Percentiles rank a stretch among this genome's conserved stretches.
Conservation (phyloP, 2,113 vertebrate species). For the Ivindomyrus marchei region DNA sequence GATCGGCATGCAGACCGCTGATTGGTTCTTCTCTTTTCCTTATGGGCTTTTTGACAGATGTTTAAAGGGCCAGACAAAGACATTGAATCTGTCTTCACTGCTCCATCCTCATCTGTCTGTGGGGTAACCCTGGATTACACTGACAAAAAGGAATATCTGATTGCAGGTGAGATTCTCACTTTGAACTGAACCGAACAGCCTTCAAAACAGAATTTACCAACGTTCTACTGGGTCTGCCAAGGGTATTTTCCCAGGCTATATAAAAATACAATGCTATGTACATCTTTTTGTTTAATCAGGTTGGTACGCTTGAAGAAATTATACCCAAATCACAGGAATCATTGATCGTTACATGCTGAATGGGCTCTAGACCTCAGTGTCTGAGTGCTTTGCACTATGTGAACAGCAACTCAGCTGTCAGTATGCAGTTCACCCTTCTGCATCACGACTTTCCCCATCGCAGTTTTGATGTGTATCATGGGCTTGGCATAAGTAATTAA, state of each 20-base stretch:
- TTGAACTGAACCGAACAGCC: not conserved
- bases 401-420: not conserved
- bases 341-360: not conserved
- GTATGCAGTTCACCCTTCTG: not conserved
- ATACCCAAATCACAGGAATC: not conserved
- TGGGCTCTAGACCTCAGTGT: not conserved
- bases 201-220: not conserved
- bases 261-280: not conserved
- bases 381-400: not conserved
- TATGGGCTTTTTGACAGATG: slow-evolving; percentile 62
- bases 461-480: not conserved
- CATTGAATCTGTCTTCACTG: slow-evolving; percentile 80
- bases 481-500: not conserved
- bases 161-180: slow-evolving; percentile 66
- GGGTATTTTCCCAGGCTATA: not conserved
- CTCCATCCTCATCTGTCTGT: slow-evolving; percentile 77
- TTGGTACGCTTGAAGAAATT: not conserved
- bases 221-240: not conserved
- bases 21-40: not conserved
- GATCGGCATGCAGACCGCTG: not conserved
- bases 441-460: not conserved
- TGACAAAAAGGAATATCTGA: slow-evolving; percentile 82
- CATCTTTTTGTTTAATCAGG: not conserved
- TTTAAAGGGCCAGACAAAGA: slow-evolving; percentile 81
- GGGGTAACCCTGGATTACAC: slow-evolving; percentile 76